Percentiles rank a stretch among this genome's conserved stretches.
phyloP scores from a whole-genome alignment of 2,888 invertebrate species.

The Sialis fuliginosa region DNA sequence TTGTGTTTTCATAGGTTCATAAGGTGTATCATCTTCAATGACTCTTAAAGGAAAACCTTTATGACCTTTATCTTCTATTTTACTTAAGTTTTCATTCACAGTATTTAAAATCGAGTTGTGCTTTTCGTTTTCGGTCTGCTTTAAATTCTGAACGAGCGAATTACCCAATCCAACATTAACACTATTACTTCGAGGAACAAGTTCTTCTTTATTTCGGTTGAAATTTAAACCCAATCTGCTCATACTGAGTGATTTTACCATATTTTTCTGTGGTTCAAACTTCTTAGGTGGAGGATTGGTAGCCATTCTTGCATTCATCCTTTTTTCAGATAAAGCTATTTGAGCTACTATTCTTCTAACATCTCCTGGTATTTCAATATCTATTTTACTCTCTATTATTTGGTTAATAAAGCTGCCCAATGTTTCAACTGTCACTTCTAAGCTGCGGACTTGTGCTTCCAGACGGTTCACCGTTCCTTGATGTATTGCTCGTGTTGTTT shows the following conservation, averaged over 20 bases:
- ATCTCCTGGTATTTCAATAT: slow-evolving; percentile 53
- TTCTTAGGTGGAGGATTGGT: slow-evolving; percentile 18
- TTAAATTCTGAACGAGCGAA: neutral
- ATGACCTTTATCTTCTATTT: slow-evolving; percentile 1
- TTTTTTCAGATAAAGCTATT: slow-evolving; percentile 29
- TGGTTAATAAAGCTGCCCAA: slow-evolving; percentile 56
- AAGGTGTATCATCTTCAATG: slow-evolving; percentile 28
- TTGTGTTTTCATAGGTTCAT: slow-evolving; percentile 18
- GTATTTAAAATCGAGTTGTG: neutral
- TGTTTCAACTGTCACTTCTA: slow-evolving; percentile 56
- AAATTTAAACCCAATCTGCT: slow-evolving; percentile 17
- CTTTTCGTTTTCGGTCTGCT: neutral
- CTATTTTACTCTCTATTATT: slow-evolving; percentile 41
- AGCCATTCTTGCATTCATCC: slow-evolving; percentile 18
- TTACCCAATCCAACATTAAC: slow-evolving; percentile 11
- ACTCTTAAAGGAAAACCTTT: slow-evolving; percentile 29
- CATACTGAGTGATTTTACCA: slow-evolving; percentile 23
- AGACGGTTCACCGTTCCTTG: slow-evolving; percentile 41
- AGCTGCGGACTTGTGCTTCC: slow-evolving; percentile 51
- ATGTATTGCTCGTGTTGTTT: slow-evolving; percentile 41
- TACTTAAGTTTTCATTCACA: slow-evolving; percentile 1
- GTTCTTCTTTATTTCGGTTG: slow-evolving; percentile 10
- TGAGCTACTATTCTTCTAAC: slow-evolving; percentile 56
- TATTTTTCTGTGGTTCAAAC: slow-evolving; percentile 15
- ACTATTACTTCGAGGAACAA: slow-evolving; percentile 17